A percentile compares a stretch with the other conserved stretches of the same genome.
Conservation (phyloP, 2,888 invertebrate species). For the Ophraella communa region DNA sequence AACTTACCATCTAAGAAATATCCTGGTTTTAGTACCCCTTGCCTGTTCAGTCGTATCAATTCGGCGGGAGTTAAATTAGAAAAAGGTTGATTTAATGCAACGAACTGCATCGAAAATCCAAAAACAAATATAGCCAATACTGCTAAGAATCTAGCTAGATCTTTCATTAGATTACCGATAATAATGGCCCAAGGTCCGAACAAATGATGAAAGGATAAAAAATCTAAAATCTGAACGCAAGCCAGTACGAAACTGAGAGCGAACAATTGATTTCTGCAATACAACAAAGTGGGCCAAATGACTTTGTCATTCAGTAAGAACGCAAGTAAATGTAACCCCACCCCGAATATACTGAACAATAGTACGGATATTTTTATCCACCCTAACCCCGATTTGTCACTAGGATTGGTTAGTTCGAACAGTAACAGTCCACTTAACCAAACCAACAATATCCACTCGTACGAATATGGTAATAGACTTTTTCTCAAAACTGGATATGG, state of each 20-base stretch:
- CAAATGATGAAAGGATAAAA: constrained; percentile 97
- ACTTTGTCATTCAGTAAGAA: constrained; percentile 70
- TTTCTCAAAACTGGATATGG: constrained; percentile 82
- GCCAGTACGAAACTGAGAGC: constrained; percentile 94
- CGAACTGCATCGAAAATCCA: constrained; percentile 97
- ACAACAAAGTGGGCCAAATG: constrained; percentile 88
- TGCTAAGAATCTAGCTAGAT: constrained; percentile 94
- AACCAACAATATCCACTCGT: constrained; percentile 93
- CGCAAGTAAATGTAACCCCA: constrained; percentile 86
- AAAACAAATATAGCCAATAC: constrained; percentile 97
- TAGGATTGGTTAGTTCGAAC: constrained; percentile 96
- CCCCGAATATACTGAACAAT: constrained; percentile 87
- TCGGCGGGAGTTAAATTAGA: constrained; percentile 71
- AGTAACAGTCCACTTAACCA: constrained; percentile 95
- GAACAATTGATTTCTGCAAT: constrained; percentile 95
- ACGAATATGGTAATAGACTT: constrained; percentile 88
- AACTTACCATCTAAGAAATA: constrained; percentile 79
- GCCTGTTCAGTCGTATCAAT: constrained; percentile 61
- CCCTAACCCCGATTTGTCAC: constrained; percentile 95
- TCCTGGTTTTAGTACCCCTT: constrained; percentile 31
- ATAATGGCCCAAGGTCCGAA: constrained; percentile 99
- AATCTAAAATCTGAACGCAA: constrained; percentile 97
- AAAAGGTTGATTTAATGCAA: constrained; percentile 95
- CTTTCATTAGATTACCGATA: constrained; percentile 93
- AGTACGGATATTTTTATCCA: constrained; percentile 90